Evolutionary conservation across 2,888 invertebrate genomes (phyloP).

Genomic region (Tanypteryx hageni): DNA sequence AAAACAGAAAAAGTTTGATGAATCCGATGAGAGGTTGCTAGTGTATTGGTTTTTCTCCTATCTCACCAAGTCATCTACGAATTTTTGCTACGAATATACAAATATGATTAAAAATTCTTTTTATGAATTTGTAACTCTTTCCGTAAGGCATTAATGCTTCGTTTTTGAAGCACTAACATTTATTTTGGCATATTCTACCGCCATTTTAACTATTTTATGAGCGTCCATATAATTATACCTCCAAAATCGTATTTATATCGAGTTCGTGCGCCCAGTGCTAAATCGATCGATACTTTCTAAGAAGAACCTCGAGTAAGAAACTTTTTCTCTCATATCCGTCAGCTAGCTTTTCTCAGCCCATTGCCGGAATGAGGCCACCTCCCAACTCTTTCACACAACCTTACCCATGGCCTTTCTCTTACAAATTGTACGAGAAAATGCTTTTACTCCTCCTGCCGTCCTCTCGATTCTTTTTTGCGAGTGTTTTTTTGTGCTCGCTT

Average conservation of each 20-base stretch:
- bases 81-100: not conserved
- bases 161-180: too few species aligned
- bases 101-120: not conserved
- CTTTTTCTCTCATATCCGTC: not conserved
- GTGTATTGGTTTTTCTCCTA: not conserved
- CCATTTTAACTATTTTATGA: too few species aligned
- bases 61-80: not conserved
- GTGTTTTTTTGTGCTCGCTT: not conserved
- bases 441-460: not conserved
- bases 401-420: not conserved
- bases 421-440: not conserved
- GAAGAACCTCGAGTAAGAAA: not conserved
- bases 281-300: not conserved
- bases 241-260: too few species aligned
- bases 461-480: not conserved
- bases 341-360: not conserved
- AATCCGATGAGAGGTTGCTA: not conserved
- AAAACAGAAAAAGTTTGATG: not conserved
- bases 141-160: too few species aligned
- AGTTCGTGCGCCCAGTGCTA: not conserved
- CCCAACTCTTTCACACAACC: not conserved
- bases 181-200: too few species aligned
- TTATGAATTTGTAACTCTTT: too few species aligned
- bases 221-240: too few species aligned
- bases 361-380: not conserved